Evolutionary conservation across 2,888 invertebrate genomes (phyloP).

Genomic region (Diarsia mendica): DNA sequence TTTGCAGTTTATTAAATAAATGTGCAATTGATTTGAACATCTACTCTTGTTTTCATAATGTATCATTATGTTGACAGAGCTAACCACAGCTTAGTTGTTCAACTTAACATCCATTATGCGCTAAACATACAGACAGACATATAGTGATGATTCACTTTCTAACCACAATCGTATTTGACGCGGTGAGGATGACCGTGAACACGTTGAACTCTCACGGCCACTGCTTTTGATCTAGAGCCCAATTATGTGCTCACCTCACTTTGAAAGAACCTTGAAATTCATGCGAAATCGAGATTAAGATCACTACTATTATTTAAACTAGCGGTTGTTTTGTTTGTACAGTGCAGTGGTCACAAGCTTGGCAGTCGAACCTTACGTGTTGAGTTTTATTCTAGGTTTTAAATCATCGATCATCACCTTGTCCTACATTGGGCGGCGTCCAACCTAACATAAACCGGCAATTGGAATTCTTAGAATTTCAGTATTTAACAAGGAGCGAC

Average conservation of each 20-base stretch:
- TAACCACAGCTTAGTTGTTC: conserved; percentile 4
- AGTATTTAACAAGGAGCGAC: neutral
- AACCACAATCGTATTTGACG: conserved; percentile 12
- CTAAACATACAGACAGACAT: neutral
- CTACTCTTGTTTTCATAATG: no score
- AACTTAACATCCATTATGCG: neutral
- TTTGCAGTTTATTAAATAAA: neutral
- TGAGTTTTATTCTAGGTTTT: no score
- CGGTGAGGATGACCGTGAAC: conserved; percentile 26
- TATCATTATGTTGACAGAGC: neutral
- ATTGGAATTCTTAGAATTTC: neutral
- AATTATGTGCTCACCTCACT: conserved; percentile 40
- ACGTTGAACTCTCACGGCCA: conserved; percentile 25
- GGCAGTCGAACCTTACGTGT: neutral
- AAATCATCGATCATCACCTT: neutral
- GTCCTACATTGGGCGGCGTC: neutral
- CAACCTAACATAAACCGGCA: neutral
- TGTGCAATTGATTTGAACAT: no score
- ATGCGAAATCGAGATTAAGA: conserved; percentile 47
- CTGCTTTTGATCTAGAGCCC: conserved; percentile 23
- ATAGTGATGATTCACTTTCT: conserved; percentile 33
- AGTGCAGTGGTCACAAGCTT: neutral
- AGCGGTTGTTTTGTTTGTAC: neutral
- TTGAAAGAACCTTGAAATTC: conserved; percentile 35
- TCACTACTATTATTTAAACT: conserved; percentile 9